Percentiles rank a stretch among this genome's conserved stretches.
Conservation (phyloP, 2,797 vertebrate species). For the Acipenser oxyrinchus region DNA sequence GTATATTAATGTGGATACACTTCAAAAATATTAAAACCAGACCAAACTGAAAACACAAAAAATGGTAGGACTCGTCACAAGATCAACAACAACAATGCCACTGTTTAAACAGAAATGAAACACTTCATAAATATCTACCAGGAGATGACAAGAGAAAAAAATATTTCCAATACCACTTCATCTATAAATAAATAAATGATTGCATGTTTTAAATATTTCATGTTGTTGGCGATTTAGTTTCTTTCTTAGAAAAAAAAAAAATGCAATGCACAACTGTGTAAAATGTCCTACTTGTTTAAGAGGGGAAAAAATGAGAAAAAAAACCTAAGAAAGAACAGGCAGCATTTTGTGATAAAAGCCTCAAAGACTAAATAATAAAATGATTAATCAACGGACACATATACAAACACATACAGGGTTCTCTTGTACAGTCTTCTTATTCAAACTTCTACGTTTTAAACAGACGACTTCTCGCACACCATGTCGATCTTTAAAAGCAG, state of each 20-base stretch:
- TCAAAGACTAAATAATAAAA: background rate
- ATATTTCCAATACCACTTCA: no score
- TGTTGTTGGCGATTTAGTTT: constrained; percentile 37
- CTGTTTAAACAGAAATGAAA: no score
- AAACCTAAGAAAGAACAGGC: constrained; percentile 17
- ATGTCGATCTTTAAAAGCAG: constrained; percentile 10
- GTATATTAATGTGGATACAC: no score
- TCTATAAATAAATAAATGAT: constrained; percentile 54
- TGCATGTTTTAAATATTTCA: constrained; percentile 65
- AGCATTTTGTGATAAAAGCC: constrained; percentile 12
- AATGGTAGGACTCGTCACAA: no score
- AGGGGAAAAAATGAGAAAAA: constrained; percentile 16
- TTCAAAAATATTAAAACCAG: no score
- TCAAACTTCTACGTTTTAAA: constrained; percentile 28
- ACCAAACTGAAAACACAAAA: no score
- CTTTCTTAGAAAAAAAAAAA: background rate
- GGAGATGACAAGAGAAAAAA: no score
- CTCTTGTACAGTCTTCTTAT: constrained; percentile 21
- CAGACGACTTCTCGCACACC: background rate
- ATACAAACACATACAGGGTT: constrained; percentile 29
- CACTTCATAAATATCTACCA: no score
- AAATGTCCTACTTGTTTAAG: no score
- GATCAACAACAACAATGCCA: no score
- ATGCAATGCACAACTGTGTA: no score
- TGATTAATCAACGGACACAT: constrained; percentile 7